phyloP scores from a whole-genome alignment of 2,797 vertebrate genomes.

The Lithobates sylvaticus region DNA sequence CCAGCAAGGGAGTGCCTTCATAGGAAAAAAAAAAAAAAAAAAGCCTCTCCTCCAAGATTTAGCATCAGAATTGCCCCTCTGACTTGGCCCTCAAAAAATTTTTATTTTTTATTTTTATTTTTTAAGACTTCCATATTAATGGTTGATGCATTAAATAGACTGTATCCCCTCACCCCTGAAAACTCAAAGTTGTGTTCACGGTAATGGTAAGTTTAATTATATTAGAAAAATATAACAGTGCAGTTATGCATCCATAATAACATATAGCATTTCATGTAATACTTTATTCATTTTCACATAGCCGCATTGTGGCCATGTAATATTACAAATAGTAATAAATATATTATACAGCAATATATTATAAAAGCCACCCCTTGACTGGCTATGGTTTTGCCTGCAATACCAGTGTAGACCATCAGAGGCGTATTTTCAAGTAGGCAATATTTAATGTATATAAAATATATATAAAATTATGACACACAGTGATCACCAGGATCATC shows the following conservation, averaged over 20 bases:
- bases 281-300: background rate
- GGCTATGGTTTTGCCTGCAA: conserved; percentile 15
- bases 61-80: too few relatives aligned
- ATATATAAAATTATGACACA: background rate
- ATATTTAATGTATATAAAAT: conserved; percentile 21
- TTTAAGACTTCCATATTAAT: background rate
- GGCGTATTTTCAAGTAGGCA: background rate
- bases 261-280: background rate
- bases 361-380: background rate
- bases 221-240: background rate
- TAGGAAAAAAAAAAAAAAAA: too few relatives aligned
- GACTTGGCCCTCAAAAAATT: background rate
- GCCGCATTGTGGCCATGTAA: background rate
- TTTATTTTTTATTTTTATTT: background rate
- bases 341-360: conserved; percentile 7
- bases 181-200: background rate
- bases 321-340: conserved; percentile 3
- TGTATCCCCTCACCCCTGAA: background rate
- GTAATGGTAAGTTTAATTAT: background rate
- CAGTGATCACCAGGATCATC: conserved; percentile 34
- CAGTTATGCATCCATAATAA: background rate
- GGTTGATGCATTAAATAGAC: background rate
- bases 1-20: too few relatives aligned
- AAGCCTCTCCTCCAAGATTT: too few relatives aligned
- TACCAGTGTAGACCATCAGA: conserved; percentile 25